Evolutionary conservation across 2,113 vertebrate species (phyloP), one percentile per base, ranked within the genome.

Genomic region (Pontoporia blainvillei): DNA sequence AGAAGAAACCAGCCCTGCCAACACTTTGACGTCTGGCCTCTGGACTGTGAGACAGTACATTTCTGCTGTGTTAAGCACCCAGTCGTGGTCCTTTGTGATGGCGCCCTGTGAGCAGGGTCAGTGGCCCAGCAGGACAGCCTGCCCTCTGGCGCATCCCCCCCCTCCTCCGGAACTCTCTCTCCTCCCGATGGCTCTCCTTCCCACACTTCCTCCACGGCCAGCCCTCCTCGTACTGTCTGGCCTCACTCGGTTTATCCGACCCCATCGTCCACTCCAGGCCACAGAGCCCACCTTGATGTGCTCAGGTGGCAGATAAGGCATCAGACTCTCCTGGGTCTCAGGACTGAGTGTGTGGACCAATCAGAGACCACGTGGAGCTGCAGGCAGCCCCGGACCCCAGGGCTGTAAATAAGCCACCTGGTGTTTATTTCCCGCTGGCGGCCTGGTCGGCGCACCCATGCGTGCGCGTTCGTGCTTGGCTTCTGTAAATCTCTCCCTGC

Each of bases 381-480:
- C 23, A 6, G n/a, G 61, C n/a, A 4, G 27, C 27, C 61, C 61
- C 2, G 2, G 61, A 8, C 57, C 6, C 20, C 13, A 2, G 90
- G 59, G n/a, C 49, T 7, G 2, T 3, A 9, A 29, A 6, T 31
- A 39, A 15, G 25, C 41, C 1, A 2, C 11, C 11, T 3, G 0
- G 25, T 2, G 9, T 31, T 39, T 17, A 17, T 27, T 25, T 3
- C 57, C 34, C 0, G 2, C 11, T 1, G 1, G 44, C 3, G 1
- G 21, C 12, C 25, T 4, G 2, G 9, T 25, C 5, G 0, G 5
- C 49, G 20, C 36, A 4, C 14, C 13, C 0, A 0, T 2, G 25
- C 39, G 3, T 2, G 5, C 29, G 0, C 20, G 61, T 46, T 27
- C 0, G 1, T 11, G 0, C 29, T 5, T 2, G 46, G 49, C 49